Percentiles rank a stretch among this genome's conserved stretches.
phyloP scores from a whole-genome alignment of 2,888 invertebrate species.

The Agrochola lychnidis region DNA sequence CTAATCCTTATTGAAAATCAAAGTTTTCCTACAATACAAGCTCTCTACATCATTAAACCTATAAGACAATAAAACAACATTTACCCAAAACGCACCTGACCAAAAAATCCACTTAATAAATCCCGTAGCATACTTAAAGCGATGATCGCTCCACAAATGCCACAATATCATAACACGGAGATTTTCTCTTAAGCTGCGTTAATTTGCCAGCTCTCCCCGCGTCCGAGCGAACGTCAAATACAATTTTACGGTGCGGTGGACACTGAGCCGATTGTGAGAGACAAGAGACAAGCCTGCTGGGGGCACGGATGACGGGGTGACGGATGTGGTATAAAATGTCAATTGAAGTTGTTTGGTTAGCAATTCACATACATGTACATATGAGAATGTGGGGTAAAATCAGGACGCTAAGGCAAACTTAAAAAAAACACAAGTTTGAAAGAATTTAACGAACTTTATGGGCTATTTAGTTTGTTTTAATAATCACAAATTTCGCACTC shows the following conservation, averaged over 20 bases:
- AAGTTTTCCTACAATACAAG: background rate
- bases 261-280: conserved; percentile 90
- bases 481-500: too few species aligned
- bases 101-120: conserved; percentile 68
- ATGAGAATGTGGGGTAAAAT: background rate
- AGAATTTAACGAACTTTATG: too few species aligned
- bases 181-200: conserved; percentile 87
- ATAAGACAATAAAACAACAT: conserved; percentile 11
- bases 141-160: conserved; percentile 76
- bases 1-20: background rate
- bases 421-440: background rate
- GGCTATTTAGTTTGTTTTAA: too few species aligned
- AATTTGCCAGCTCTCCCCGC: conserved; percentile 77
- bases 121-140: conserved; percentile 81
- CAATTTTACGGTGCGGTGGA: conserved; percentile 88
- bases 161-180: conserved; percentile 87
- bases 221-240: conserved; percentile 88
- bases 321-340: conserved; percentile 68
- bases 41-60: background rate
- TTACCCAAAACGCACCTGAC: conserved; percentile 33
- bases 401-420: background rate
- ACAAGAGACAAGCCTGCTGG: conserved; percentile 86
- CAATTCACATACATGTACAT: background rate
- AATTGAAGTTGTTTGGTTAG: background rate
- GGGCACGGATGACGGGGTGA: conserved; percentile 44